Percentiles rank a stretch among this genome's conserved stretches.
phyloP scores from a whole-genome alignment of 23 tunicate species.

The Styela plicata region DNA sequence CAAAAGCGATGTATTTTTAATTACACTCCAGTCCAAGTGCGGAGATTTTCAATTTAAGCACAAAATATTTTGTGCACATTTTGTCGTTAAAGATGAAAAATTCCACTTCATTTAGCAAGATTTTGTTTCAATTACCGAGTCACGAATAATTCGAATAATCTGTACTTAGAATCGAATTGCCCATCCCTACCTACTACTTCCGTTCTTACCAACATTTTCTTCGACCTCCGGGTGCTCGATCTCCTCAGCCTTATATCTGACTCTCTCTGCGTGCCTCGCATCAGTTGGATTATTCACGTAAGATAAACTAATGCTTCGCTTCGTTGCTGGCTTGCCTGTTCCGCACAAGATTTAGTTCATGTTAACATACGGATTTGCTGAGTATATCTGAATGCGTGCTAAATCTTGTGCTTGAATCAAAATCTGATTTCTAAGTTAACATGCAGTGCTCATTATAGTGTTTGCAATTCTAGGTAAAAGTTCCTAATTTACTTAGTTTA shows the following conservation, averaged over 20 bases:
- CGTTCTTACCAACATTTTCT: not conserved
- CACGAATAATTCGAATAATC: too few relatives aligned
- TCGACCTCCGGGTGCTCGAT: not conserved
- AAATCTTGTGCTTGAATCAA: not conserved
- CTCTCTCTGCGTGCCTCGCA: slow-evolving; percentile 26
- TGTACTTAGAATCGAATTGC: too few relatives aligned
- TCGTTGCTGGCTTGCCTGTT: slow-evolving; percentile 34
- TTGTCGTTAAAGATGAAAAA: too few relatives aligned
- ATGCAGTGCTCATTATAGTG: not conserved
- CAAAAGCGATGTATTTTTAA: too few relatives aligned
- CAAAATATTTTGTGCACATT: not conserved
- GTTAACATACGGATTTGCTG: too few relatives aligned
- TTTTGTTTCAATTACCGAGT: too few relatives aligned
- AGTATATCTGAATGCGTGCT: too few relatives aligned
- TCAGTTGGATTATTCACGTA: slow-evolving; percentile 50
- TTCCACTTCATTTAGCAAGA: too few relatives aligned
- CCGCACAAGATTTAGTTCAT: not conserved
- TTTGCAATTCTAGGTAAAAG: not conserved
- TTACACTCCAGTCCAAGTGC: too few relatives aligned
- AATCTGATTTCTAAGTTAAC: not conserved
- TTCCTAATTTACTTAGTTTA: too few relatives aligned
- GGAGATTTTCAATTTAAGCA: not conserved
- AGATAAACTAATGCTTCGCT: slow-evolving; percentile 52
- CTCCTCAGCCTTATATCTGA: not conserved
- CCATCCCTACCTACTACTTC: too few relatives aligned